Conservation (phyloP, 2,888 invertebrate species). For the Salpingus planirostris region DNA sequence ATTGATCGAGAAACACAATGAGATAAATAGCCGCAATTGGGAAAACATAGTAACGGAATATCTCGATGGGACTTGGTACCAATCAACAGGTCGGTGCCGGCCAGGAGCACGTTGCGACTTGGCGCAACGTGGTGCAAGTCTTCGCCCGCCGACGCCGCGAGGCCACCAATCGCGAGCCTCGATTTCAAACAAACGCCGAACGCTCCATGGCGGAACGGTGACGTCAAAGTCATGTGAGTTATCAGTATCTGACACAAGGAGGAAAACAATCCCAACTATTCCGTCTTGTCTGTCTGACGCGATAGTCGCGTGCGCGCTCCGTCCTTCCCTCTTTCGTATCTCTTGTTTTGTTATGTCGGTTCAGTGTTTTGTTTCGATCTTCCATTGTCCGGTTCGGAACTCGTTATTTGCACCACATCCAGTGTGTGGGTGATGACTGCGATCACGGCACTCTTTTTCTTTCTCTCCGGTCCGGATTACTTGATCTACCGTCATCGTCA, state of each 20-base stretch:
- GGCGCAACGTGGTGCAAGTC: constrained; percentile 19
- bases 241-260: constrained; percentile 32
- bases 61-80: too few relatives aligned
- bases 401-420: too few relatives aligned
- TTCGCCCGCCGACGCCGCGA: too few relatives aligned
- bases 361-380: not conserved
- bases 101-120: constrained; percentile 8
- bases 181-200: constrained; percentile 6
- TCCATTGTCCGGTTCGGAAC: not conserved
- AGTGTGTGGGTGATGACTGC: too few relatives aligned
- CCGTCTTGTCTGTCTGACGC: constrained; percentile 24
- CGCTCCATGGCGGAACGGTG: constrained; percentile 17
- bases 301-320: constrained; percentile 24
- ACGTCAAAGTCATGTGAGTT: constrained; percentile 40
- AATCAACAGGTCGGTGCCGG: constrained; percentile 18
- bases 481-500: too few relatives aligned
- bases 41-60: too few relatives aligned
- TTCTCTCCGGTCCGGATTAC: too few relatives aligned
- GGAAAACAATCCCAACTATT: constrained; percentile 39
- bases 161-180: constrained; percentile 8
- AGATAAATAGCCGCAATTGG: too few relatives aligned
- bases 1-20: too few relatives aligned
- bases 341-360: not conserved
- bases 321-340: not conserved
- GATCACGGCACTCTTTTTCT: too few relatives aligned